Evolutionary conservation across 2,113 vertebrate genomes (phyloP).

Genomic region (Halichoeres trimaculatus): DNA sequence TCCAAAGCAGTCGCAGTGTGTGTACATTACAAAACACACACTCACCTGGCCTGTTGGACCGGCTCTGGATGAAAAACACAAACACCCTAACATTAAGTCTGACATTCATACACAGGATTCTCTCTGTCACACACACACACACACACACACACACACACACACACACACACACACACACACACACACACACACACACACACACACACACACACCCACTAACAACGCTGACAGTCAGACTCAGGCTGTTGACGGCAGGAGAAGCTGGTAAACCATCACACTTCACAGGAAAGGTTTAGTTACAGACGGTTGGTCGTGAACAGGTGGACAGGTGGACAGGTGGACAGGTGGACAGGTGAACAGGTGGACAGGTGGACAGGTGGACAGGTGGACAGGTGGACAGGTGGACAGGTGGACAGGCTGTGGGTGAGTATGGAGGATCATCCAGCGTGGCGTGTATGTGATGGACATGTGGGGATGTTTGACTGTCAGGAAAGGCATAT

Average conservation of each 20-base stretch:
- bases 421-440: neutral
- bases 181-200: neutral
- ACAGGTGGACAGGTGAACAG: too few relatives aligned
- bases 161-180: neutral
- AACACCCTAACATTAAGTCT: neutral
- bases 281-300: neutral
- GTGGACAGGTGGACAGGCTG: too few relatives aligned
- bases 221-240: neutral
- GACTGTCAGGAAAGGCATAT: neutral
- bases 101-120: neutral
- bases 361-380: too few relatives aligned
- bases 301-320: neutral
- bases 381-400: too few relatives aligned
- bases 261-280: neutral
- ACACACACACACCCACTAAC: neutral
- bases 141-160: neutral
- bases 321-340: too few relatives aligned
- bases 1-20: neutral
- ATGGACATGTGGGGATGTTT: neutral
- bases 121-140: neutral
- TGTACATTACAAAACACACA: neutral
- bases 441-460: too few relatives aligned
- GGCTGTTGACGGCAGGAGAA: neutral
- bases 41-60: conserved; percentile 30
- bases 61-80: conserved; percentile 13